Evolutionary conservation across 2,888 invertebrate species (phyloP).

Genomic region (Microplitis manilae): DNA sequence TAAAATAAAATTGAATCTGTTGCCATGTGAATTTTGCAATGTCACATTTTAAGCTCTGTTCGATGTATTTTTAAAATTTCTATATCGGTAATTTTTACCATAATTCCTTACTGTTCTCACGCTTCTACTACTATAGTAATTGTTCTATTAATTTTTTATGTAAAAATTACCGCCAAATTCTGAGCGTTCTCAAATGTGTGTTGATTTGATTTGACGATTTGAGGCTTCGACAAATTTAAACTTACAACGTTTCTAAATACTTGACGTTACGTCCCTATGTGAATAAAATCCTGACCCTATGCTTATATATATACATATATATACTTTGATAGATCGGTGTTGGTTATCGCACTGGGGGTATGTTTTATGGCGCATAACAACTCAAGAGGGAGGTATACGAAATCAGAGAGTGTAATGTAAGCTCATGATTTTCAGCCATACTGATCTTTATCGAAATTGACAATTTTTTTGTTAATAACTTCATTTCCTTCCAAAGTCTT

Average conservation of each 20-base stretch:
- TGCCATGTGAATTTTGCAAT: too few relatives aligned
- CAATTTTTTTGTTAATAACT: neutral
- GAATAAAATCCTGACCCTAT: neutral
- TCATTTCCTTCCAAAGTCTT: neutral
- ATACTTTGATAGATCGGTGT: slow-evolving; percentile 58
- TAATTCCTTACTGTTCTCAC: too few relatives aligned
- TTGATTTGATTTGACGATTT: neutral
- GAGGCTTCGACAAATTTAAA: neutral
- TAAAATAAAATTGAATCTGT: too few relatives aligned
- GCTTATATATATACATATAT: neutral
- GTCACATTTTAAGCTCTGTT: too few relatives aligned
- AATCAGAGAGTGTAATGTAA: slow-evolving; percentile 15
- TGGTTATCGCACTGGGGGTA: slow-evolving; percentile 63
- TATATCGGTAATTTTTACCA: too few relatives aligned
- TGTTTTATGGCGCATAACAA: slow-evolving; percentile 69
- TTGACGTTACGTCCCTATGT: neutral
- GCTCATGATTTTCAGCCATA: neutral
- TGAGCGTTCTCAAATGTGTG: neutral
- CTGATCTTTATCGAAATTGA: slow-evolving; percentile 21
- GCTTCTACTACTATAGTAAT: too few relatives aligned
- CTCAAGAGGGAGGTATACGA: slow-evolving; percentile 41
- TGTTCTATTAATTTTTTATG: too few relatives aligned
- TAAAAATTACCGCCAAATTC: too few relatives aligned
- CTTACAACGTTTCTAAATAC: neutral
- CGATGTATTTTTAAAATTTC: too few relatives aligned